Evolutionary conservation across 2,113 vertebrate genomes (phyloP), one percentile per base, ranked within the genome.

Genomic region (Podilymbus podiceps): DNA sequence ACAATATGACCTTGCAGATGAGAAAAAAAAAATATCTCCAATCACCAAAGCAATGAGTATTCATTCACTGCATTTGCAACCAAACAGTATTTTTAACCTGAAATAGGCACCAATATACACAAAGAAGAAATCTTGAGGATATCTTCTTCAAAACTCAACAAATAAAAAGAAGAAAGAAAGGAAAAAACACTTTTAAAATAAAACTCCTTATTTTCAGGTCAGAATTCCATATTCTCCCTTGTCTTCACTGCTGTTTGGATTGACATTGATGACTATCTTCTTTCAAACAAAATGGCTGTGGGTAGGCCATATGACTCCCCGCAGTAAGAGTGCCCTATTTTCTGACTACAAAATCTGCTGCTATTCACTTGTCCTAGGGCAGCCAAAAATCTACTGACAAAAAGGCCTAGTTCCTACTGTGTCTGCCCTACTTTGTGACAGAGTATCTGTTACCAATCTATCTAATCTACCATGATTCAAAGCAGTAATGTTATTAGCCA

Each of bases 391-490:
- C 89, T 59, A 22, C 50, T 27, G 84, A 40, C 87, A 75, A 88
- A 71, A 13, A 93, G 69, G 30, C 31, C 49, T 62, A 77, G 15
- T 55, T 87, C 81, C 80, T 79, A 20, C 81, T 59, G 86, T 40
- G 74, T 47, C 53, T 96, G 94, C 25, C 94, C 96, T 95, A 95
- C 63, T 95, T 97, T 85, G 53, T 89, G 66, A 63, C 16, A 68
- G 25, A 20, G 7, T 46, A 44, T 69, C 24, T 75, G 46, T 76
- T 90, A 90, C 28, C 80, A 60, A 3, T 30, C 47, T 80, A 77
- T 30, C 47, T 80, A 77, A 94, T 78, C 49, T 47, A 33, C n/a
- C 4, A 0, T 9, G 35, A 69, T 75, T 76, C 58, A 64, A 86
- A 89, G 46, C 33, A 86, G 12, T 63, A 49, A 82, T 71, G 28